Percentiles rank a stretch among this genome's conserved stretches.
These are phyloP conservation scores for Thymelicus sylvestris DNA, from an alignment of 2,888 invertebrate species.

Conservation along the genomic window DNA sequence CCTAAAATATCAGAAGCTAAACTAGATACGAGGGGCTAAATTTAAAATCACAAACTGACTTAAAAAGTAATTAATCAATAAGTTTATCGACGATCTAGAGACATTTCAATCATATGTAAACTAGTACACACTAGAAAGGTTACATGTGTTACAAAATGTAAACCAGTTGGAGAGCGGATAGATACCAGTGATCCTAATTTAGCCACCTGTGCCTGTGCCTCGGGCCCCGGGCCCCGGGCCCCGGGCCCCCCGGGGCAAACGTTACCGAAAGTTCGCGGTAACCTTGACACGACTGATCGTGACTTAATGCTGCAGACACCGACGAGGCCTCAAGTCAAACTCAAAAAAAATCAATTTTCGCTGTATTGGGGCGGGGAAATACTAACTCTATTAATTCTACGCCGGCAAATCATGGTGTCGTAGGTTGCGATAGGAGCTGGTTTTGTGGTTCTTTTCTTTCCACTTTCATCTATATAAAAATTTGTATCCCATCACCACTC, in stretches of 20 bases:
- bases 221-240: neutral
- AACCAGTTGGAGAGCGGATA: neutral
- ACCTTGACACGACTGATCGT: conserved; percentile 18
- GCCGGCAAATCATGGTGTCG: too few relatives aligned
- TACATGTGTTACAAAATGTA: conserved; percentile 19
- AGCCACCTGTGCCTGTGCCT: conserved; percentile 9
- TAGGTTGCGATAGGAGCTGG: too few relatives aligned
- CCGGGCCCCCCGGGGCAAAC: conserved; percentile 12
- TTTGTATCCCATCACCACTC: neutral
- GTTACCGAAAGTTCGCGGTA: neutral
- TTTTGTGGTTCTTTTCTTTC: too few relatives aligned
- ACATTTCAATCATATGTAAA: neutral
- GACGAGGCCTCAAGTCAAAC: neutral
- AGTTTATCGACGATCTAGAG: neutral
- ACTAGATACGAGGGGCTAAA: too few relatives aligned
- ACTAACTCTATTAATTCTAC: too few relatives aligned
- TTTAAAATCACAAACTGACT: too few relatives aligned
- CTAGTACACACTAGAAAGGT: conserved; percentile 17
- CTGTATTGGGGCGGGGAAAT: too few relatives aligned
- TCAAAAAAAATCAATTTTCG: too few relatives aligned
- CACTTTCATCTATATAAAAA: too few relatives aligned
- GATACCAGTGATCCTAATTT: conserved; percentile 11
- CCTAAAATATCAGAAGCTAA: too few relatives aligned
- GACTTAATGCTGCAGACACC: neutral
- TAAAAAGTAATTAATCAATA: neutral